phyloP scores from a whole-genome alignment of 2,888 invertebrate species.

The Dolomedes plantarius region DNA sequence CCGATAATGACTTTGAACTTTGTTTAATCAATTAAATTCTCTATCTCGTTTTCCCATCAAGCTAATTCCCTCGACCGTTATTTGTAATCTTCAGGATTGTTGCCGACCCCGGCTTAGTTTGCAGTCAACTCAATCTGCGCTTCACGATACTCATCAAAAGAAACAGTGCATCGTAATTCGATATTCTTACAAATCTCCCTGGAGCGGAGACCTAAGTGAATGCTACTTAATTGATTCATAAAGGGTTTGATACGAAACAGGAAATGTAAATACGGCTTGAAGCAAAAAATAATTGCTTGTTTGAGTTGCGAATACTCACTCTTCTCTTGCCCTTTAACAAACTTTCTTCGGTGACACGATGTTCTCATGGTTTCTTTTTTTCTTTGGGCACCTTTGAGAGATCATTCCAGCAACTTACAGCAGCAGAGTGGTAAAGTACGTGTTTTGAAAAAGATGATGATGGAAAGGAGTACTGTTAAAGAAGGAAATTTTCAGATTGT shows the following conservation, averaged over 20 bases:
- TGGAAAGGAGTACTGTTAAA: no score
- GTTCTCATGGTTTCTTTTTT: neutral
- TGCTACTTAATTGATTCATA: neutral
- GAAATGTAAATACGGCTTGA: constrained; percentile 16
- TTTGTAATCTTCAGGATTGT: neutral
- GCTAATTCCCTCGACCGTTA: neutral
- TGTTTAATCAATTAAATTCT: neutral
- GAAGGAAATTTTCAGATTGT: no score
- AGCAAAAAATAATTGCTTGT: neutral
- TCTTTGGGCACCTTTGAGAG: neutral
- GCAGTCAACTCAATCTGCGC: neutral
- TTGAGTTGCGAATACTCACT: neutral
- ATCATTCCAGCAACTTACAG: no score
- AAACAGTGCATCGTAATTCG: neutral
- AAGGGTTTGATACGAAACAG: constrained; percentile 1
- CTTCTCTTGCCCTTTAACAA: neutral
- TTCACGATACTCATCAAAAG: neutral
- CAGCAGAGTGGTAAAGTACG: no score
- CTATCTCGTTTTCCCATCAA: neutral
- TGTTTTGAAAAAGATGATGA: no score
- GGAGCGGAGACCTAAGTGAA: neutral
- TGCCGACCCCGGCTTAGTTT: neutral
- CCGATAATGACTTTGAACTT: neutral
- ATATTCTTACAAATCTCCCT: neutral
- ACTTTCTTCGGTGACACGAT: neutral